Conservation (phyloP, 2,888 invertebrate species). For the Platynereis dumerilii region DNA sequence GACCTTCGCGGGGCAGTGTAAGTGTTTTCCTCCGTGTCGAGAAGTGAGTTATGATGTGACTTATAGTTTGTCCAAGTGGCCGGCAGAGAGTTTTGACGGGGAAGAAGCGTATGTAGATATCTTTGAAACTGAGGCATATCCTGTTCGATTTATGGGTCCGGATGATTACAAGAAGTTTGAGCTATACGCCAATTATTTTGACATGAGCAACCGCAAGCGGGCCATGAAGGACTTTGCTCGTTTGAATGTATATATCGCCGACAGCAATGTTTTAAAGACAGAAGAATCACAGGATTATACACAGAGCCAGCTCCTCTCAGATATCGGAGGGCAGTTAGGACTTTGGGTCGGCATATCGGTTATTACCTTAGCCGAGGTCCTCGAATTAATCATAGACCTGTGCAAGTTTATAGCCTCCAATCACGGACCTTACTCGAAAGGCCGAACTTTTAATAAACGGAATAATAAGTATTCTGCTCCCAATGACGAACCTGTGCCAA, state of each 20-base stretch:
- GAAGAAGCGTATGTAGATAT: slow-evolving; percentile 33
- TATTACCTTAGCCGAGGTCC: slow-evolving; percentile 27
- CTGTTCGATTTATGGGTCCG: slow-evolving; percentile 19
- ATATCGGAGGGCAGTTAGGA: slow-evolving; percentile 30
- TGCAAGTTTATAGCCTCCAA: slow-evolving; percentile 10
- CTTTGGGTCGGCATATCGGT: slow-evolving; percentile 31
- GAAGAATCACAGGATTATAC: slow-evolving; percentile 27
- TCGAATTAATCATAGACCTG: slow-evolving; percentile 25
- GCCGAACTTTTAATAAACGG: slow-evolving; percentile 16
- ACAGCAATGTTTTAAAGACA: slow-evolving; percentile 28
- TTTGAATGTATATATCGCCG: slow-evolving; percentile 30
- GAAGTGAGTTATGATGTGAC: slow-evolving; percentile 31
- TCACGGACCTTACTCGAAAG: slow-evolving; percentile 19
- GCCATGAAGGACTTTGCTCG: slow-evolving; percentile 30
- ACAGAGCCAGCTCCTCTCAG: slow-evolving; percentile 26
- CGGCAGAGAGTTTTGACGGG: slow-evolving; percentile 29
- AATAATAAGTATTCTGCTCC: background rate
- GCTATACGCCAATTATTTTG: slow-evolving; percentile 24
- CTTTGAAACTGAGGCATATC: slow-evolving; percentile 22
- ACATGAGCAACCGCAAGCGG: slow-evolving; percentile 16
- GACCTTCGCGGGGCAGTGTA: slow-evolving; percentile 15
- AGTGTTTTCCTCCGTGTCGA: slow-evolving; percentile 30
- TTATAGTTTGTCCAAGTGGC: slow-evolving; percentile 33
- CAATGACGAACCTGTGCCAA: slow-evolving; percentile 10
- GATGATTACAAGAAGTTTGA: slow-evolving; percentile 22